Base-by-base conservation (phyloP, 2,797 vertebrate species). In the Cirrhinus mrigala region DNA sequence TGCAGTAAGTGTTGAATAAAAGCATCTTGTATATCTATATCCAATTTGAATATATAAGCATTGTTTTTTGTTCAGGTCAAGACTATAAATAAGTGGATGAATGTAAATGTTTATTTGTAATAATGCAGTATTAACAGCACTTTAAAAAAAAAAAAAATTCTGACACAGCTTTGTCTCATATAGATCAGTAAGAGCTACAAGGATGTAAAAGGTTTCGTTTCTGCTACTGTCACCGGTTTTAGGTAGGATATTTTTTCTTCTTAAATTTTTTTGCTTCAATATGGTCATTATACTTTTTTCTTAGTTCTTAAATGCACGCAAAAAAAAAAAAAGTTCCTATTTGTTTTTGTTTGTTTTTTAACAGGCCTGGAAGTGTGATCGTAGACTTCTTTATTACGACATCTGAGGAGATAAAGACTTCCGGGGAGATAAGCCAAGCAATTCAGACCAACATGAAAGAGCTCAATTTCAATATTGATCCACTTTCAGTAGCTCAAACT, bases 281-380 rank as follows among this genome's bases (percentile, higher is more conserved):
- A 27, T 62, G n/a, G 15, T 18, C n/a, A 62, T 27, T 37, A 4
- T 56, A 27, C 33, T 16, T 12, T 62, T 15, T 44, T 44, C 6
- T 58, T 27, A 1, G 14, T 78, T 40, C 33, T 37, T 2, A 62
- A 79, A 62, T 46, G 37, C 15, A 62, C n/a, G 1, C 1, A 46
- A 46, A 46, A 40, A 40, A 73, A 46, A 24, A 16, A 3, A 50
- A 24, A 29, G 7, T 29, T 74, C 29, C 24, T 50, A 2, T 22
- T 7, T 74, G 1, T n/a, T 27, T 66, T 74, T 52, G 40, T 33
- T 60, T 87, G 75, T 87, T 0, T 90, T 68, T 84, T 0, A 89
- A 79, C 91, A 98, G 97, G n/a, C 10, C 66, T 24, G 97, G 97
- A 90, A 97, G 96, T 74, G 82, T 96, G 77, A 54, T 93, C 24